A percentile compares a stretch with the other conserved stretches of the same genome.
These are phyloP conservation scores for Lucilia cuprina DNA, from an alignment of 1,140 invertebrate genomes.

Conservation along the genomic window DNA sequence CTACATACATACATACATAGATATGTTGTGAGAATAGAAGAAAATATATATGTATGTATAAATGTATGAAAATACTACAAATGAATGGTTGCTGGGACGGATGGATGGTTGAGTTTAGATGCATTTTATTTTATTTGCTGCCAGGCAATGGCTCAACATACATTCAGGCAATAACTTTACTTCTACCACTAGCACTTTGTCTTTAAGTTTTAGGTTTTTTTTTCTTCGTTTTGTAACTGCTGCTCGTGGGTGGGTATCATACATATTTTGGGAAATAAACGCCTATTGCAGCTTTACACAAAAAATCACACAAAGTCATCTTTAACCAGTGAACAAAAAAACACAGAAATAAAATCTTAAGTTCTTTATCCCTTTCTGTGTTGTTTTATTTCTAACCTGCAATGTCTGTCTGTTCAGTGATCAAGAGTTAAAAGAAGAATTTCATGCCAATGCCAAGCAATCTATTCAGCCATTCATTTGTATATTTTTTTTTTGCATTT, in stretches of 20 bases:
- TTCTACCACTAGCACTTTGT: not conserved
- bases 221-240: conserved; percentile 2
- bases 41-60: too few species aligned
- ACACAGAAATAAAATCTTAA: not conserved
- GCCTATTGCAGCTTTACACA: conserved; percentile 8
- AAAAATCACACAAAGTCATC: conserved; percentile 20
- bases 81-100: not conserved
- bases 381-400: conserved; percentile 18
- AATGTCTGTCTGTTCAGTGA: not conserved
- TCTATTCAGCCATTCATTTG: conserved; percentile 7
- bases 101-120: conserved; percentile 10
- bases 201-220: not conserved
- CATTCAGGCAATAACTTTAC: conserved; percentile 3
- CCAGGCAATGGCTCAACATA: conserved; percentile 8
- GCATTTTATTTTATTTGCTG: not conserved
- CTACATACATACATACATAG: not conserved
- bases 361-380: conserved; percentile 19
- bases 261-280: conserved; percentile 32
- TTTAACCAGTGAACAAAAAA: not conserved
- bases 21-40: not conserved
- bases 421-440: not conserved
- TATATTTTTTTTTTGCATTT: too few species aligned
- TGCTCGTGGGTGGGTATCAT: conserved; percentile 32
- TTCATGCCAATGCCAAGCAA: not conserved
- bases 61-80: not conserved